Conservation (phyloP, 2,888 invertebrate genomes). For the Lysandra coridon region DNA sequence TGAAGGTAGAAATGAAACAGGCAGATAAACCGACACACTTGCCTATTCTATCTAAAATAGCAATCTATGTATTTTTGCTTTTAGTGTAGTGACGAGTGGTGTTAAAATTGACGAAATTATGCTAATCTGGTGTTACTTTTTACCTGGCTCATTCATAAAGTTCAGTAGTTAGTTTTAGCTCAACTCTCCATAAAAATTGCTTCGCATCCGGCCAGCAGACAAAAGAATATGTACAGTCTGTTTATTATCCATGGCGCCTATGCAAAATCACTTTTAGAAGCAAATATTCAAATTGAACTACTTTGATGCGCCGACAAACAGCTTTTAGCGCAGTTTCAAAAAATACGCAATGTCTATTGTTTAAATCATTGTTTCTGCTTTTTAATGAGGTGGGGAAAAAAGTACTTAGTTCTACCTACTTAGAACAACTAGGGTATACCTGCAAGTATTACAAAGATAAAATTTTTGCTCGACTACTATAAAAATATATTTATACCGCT, state of each 20-base stretch:
- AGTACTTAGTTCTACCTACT: no score
- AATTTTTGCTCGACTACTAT: not conserved
- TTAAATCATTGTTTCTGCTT: not conserved
- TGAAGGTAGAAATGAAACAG: no score
- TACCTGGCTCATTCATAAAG: conserved; percentile 27
- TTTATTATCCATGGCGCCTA: conserved; percentile 21
- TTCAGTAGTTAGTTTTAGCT: conserved; percentile 23
- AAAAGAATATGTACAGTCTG: not conserved
- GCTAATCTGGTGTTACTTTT: conserved; percentile 26
- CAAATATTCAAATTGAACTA: conserved; percentile 10
- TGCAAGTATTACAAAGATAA: not conserved
- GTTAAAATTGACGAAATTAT: conserved; percentile 21
- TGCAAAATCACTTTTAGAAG: conserved; percentile 4
- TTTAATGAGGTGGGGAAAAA: not conserved
- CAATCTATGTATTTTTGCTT: not conserved
- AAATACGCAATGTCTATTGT: not conserved
- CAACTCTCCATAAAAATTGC: conserved; percentile 8
- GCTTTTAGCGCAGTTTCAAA: not conserved
- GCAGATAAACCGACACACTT: no score
- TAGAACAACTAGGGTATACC: not conserved
- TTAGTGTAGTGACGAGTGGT: not conserved
- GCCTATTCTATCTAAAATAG: no score
- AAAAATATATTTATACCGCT: no score
- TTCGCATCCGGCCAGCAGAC: conserved; percentile 23
- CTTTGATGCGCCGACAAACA: not conserved